Evolutionary conservation across 1,140 invertebrate genomes (phyloP).

Genomic region (Eurosta solidaginis): DNA sequence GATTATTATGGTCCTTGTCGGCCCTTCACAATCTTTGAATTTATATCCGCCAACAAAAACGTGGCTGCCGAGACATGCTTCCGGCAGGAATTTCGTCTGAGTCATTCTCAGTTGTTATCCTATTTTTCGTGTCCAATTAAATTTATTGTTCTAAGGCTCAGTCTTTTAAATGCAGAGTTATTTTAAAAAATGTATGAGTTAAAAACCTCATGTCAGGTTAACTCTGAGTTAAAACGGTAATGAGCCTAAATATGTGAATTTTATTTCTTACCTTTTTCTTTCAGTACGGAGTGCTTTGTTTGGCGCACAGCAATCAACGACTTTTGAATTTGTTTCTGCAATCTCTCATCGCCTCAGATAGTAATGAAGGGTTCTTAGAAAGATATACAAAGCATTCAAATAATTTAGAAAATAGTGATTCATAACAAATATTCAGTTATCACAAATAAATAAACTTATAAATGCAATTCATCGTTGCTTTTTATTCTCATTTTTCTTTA

Average conservation of each 20-base stretch:
- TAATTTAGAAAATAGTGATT: neutral
- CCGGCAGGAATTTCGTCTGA: too few relatives aligned
- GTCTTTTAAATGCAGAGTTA: too few relatives aligned
- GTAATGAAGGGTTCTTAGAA: conserved; percentile 4
- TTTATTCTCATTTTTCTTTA: conserved; percentile 1
- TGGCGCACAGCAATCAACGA: conserved; percentile 28
- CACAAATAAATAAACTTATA: neutral
- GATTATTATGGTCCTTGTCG: too few relatives aligned
- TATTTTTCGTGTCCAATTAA: too few relatives aligned
- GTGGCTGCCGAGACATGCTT: too few relatives aligned
- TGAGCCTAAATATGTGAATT: neutral
- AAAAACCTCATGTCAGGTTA: too few relatives aligned
- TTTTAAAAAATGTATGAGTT: too few relatives aligned
- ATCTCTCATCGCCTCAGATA: neutral
- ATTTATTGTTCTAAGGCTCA: too few relatives aligned
- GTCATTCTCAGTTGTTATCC: too few relatives aligned
- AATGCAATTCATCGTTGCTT: neutral
- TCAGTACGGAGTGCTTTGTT: conserved; percentile 23
- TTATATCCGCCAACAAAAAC: too few relatives aligned
- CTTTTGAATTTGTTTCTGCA: conserved; percentile 28
- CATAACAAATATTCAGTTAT: neutral
- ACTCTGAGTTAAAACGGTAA: too few relatives aligned
- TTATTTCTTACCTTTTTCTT: conserved; percentile 4
- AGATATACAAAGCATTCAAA: conserved; percentile 5
- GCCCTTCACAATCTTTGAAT: too few relatives aligned